Conservation (phyloP, 2,113 vertebrate species). For the Oryzias celebensis region DNA sequence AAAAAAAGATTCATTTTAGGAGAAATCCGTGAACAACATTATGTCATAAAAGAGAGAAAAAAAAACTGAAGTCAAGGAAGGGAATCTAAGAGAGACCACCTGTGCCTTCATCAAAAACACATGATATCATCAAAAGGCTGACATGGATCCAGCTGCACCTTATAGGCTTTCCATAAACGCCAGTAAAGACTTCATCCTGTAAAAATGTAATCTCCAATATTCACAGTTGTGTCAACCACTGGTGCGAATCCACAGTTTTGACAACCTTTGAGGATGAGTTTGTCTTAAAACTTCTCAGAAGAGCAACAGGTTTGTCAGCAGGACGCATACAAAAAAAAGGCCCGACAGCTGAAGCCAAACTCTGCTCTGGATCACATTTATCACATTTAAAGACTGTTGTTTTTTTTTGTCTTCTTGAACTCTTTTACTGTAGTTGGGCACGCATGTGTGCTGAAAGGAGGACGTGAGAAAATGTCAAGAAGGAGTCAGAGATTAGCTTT, state of each 20-base stretch:
- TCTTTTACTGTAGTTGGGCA: slow-evolving; percentile 48
- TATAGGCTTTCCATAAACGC: slow-evolving; percentile 18
- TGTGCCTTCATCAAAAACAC: slow-evolving; percentile 72
- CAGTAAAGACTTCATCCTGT: slow-evolving; percentile 55
- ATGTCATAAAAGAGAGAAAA: slow-evolving; percentile 38
- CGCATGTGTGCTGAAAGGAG: slow-evolving; percentile 24
- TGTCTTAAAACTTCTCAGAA: slow-evolving; percentile 46
- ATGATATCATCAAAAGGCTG: slow-evolving; percentile 24
- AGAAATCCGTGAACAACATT: slow-evolving; percentile 26
- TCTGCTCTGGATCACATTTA: slow-evolving; percentile 67
- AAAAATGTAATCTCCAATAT: slow-evolving; percentile 54
- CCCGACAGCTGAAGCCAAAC: slow-evolving; percentile 72
- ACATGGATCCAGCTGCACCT: slow-evolving; percentile 30
- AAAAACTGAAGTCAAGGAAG: slow-evolving; percentile 28
- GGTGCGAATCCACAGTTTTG: slow-evolving; percentile 37
- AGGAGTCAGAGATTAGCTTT: slow-evolving; percentile 55
- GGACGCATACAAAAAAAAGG: slow-evolving; percentile 69
- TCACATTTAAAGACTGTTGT: slow-evolving; percentile 67
- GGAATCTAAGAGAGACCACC: slow-evolving; percentile 59
- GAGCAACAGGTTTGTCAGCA: slow-evolving; percentile 55
- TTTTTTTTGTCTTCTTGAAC: slow-evolving; percentile 59
- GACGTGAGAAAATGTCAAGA: slow-evolving; percentile 31
- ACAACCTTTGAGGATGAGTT: slow-evolving; percentile 47
- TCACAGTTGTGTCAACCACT: slow-evolving; percentile 33
- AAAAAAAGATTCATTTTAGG: slow-evolving; percentile 21